Conservation (phyloP, 2,888 invertebrate species). For the Carterocephalus palaemon region DNA sequence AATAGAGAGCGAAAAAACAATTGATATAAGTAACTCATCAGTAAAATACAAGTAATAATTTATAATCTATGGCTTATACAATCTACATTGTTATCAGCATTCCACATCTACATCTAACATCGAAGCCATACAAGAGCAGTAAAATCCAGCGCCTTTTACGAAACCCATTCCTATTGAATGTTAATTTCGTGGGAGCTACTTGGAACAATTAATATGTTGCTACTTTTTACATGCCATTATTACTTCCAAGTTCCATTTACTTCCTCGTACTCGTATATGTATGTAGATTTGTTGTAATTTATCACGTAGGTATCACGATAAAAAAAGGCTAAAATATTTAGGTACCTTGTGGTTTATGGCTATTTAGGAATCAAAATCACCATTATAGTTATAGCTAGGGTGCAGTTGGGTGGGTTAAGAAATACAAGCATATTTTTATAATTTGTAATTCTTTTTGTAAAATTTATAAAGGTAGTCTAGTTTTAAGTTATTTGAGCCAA, state of each 20-base stretch:
- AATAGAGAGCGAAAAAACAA: too few species aligned
- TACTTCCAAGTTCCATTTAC: conserved; percentile 16
- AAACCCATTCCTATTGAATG: conserved; percentile 56
- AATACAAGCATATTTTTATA: too few species aligned
- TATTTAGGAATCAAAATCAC: too few species aligned
- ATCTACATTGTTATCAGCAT: conserved; percentile 5
- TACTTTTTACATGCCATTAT: conserved; percentile 27
- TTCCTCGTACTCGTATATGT: conserved; percentile 10
- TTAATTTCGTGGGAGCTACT: conserved; percentile 57
- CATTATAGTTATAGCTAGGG: too few species aligned
- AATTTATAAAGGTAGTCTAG: too few species aligned
- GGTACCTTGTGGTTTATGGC: too few species aligned
- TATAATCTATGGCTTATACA: too few species aligned
- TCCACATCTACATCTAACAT: conserved; percentile 17
- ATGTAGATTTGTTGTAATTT: not conserved
- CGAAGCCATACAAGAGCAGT: conserved; percentile 3
- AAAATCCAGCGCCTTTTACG: conserved; percentile 33
- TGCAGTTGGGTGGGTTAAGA: too few species aligned
- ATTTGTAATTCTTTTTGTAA: too few species aligned
- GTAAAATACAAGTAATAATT: too few species aligned
- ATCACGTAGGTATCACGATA: not conserved
- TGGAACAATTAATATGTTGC: conserved; percentile 39
- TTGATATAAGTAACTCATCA: too few species aligned
- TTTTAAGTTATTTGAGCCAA: too few species aligned
- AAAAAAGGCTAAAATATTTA: not conserved